phyloP scores from a whole-genome alignment of 2,797 vertebrate genomes.

The Sus cebifrons region DNA sequence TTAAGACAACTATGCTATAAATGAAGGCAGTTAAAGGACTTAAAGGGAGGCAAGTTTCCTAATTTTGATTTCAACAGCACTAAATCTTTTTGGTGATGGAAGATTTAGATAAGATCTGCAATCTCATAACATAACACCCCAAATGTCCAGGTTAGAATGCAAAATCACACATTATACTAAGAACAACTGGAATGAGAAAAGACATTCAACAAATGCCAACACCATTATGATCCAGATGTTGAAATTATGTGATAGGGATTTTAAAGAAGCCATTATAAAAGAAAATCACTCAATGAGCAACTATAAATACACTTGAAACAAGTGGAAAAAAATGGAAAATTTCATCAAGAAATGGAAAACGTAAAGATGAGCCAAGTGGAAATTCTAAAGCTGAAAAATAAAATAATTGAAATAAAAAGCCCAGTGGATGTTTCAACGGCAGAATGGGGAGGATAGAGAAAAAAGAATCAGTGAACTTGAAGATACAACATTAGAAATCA shows the following conservation, averaged over 20 bases:
- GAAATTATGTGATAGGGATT: neutral
- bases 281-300: neutral
- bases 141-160: neutral
- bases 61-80: too few species aligned
- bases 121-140: neutral
- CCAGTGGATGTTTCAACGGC: neutral
- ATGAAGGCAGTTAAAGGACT: too few species aligned
- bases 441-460: neutral
- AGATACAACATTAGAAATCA: neutral
- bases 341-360: neutral
- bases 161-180: neutral
- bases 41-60: too few species aligned
- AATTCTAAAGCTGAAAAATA: neutral
- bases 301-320: neutral
- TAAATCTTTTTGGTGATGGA: neutral
- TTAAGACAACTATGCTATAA: too few species aligned
- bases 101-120: neutral
- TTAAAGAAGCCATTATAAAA: neutral
- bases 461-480: neutral
- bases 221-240: neutral
- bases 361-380: neutral
- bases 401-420: neutral
- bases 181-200: neutral
- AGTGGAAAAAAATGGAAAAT: neutral
- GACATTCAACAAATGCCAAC: neutral